Percentiles rank a stretch among this genome's conserved stretches.
phyloP scores from a whole-genome alignment of 1,140 invertebrate species.

The Triops longicaudatus region DNA sequence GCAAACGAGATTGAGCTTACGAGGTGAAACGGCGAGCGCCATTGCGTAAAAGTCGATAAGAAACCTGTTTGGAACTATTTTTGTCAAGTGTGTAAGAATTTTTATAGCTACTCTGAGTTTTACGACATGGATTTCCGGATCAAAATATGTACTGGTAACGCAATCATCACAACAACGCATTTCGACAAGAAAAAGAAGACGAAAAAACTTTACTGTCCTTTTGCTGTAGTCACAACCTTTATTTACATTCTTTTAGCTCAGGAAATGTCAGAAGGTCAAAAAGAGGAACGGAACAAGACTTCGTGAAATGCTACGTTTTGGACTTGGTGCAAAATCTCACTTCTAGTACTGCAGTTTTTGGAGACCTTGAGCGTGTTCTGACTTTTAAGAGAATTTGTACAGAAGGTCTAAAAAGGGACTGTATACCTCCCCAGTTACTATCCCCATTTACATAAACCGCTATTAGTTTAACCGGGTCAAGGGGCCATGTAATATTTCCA shows the following conservation, averaged over 20 bases:
- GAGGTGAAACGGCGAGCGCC: too few relatives aligned
- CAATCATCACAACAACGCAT: background rate
- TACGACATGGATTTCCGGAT: background rate
- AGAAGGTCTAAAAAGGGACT: background rate
- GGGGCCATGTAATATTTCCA: background rate
- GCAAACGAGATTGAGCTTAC: too few relatives aligned
- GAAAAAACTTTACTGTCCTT: background rate
- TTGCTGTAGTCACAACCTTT: too few relatives aligned
- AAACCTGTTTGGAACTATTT: too few relatives aligned
- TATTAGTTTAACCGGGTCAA: background rate
- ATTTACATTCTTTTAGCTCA: too few relatives aligned
- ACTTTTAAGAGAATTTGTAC: background rate
- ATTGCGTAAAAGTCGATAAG: too few relatives aligned
- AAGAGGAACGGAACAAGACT: background rate
- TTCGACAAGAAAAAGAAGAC: background rate
- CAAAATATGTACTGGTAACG: background rate
- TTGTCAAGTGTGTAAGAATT: too few relatives aligned
- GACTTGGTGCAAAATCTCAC: background rate
- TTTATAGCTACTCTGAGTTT: too few relatives aligned
- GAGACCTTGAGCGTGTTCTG: background rate
- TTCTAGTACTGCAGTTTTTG: background rate
- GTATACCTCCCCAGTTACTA: background rate
- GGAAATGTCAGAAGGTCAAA: too few relatives aligned
- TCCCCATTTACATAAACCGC: conserved; percentile 2
- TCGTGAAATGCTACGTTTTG: background rate